Evolutionary conservation across 2,113 vertebrate species (phyloP).

Genomic region (Sorex fumeus): DNA sequence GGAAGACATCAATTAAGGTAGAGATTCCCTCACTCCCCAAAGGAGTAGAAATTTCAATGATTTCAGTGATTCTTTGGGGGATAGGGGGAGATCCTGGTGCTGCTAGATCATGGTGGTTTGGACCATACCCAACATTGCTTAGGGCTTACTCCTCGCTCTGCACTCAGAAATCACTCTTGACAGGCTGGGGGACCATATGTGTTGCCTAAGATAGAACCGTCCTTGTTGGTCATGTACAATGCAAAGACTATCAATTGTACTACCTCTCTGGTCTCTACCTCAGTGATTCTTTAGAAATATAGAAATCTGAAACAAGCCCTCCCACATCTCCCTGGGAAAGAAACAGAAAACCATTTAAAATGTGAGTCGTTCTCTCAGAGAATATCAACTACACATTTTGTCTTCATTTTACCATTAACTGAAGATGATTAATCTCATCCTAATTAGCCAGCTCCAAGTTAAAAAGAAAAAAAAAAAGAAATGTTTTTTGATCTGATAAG

Average conservation of each 20-base stretch:
- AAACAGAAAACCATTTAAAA: slow-evolving; percentile 4
- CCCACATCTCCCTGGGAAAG: neutral
- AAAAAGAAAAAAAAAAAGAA: neutral
- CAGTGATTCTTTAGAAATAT: neutral
- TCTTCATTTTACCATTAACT: slow-evolving; percentile 23
- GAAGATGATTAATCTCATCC: neutral
- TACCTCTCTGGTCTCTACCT: too few relatives aligned
- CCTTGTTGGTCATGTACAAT: too few relatives aligned
- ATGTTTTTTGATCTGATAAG: slow-evolving; percentile 29
- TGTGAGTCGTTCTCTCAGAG: neutral
- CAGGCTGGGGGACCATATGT: too few relatives aligned
- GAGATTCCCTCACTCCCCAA: neutral
- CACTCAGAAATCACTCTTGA: too few relatives aligned
- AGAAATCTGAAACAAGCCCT: neutral
- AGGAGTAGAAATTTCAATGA: neutral
- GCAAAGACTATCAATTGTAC: too few relatives aligned
- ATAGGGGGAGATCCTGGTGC: too few relatives aligned
- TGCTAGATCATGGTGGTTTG: too few relatives aligned
- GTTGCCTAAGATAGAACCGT: too few relatives aligned
- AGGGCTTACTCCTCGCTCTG: too few relatives aligned
- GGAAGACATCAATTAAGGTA: neutral
- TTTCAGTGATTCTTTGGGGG: too few relatives aligned
- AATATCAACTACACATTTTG: neutral
- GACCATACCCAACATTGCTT: too few relatives aligned
- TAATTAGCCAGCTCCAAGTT: slow-evolving; percentile 17